A percentile compares a stretch with the other conserved stretches of the same genome.
Conservation (phyloP, 2,797 vertebrate species). For the Sorex maritimensis region DNA sequence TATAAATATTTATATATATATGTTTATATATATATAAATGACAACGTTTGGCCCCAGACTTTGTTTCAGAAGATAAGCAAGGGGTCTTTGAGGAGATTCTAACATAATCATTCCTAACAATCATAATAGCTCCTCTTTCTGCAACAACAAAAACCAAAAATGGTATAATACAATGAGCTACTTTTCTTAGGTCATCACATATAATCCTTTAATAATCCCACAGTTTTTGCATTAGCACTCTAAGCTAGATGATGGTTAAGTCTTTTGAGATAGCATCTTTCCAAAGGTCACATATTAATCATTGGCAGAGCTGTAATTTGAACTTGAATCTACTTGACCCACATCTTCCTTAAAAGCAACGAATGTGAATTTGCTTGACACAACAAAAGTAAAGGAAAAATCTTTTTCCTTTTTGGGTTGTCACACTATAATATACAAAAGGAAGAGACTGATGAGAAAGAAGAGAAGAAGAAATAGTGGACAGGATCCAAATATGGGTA, state of each 20-base stretch:
- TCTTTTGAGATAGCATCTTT: not conserved
- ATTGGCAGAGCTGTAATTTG: conserved; percentile 8
- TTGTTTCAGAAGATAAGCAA: not conserved
- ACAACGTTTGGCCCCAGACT: not conserved
- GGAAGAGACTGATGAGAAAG: conserved; percentile 2
- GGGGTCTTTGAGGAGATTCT: not conserved
- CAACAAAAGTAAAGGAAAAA: not conserved
- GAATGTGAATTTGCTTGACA: not conserved
- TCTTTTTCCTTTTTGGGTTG: conserved; percentile 7
- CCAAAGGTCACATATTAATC: not conserved
- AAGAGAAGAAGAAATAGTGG: not conserved
- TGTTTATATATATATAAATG: not conserved
- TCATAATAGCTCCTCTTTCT: not conserved
- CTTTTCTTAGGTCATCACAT: not conserved
- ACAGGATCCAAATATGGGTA: not conserved
- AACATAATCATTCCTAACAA: not conserved
- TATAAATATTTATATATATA: too few relatives aligned
- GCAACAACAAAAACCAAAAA: not conserved
- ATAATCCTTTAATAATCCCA: not conserved
- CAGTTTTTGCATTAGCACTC: not conserved
- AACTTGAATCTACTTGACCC: conserved; percentile 9
- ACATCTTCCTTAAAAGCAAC: not conserved
- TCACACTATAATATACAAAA: not conserved
- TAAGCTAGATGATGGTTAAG: not conserved
- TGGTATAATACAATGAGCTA: not conserved